Percentiles rank a stretch among this genome's conserved stretches.
Conservation (phyloP, 2,888 invertebrate genomes). For the Doris montereyensis region DNA sequence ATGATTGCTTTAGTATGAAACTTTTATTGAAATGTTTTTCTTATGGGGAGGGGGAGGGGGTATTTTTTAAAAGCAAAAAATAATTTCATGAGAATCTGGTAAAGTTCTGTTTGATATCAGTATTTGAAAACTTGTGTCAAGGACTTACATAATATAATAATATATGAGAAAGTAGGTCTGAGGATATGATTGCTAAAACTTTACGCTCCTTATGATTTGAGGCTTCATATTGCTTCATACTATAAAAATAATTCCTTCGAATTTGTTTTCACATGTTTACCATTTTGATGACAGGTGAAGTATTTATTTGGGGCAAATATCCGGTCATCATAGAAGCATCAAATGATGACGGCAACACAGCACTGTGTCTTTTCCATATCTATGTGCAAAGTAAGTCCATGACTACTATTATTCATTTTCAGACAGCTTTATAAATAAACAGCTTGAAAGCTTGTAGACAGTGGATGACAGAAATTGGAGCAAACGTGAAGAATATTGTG, state of each 20-base stretch:
- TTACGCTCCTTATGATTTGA: not conserved
- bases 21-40: too few relatives aligned
- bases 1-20: too few relatives aligned
- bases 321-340: conserved; percentile 73
- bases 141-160: too few relatives aligned
- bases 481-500: too few relatives aligned
- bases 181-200: not conserved
- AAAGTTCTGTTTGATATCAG: too few relatives aligned
- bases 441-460: not conserved
- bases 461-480: too few relatives aligned
- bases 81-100: too few relatives aligned
- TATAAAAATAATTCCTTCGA: not conserved
- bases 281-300: conserved; percentile 50
- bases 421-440: not conserved
- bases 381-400: conserved; percentile 55
- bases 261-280: not conserved
- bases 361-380: conserved; percentile 92
- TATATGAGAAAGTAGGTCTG: not conserved
- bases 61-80: too few relatives aligned
- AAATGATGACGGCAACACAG: conserved; percentile 90
- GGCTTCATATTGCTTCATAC: not conserved
- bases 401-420: not conserved
- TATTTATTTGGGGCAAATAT: conserved; percentile 56
- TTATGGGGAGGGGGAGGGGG: too few relatives aligned
- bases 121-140: too few relatives aligned